A percentile compares a stretch with the other conserved stretches of the same genome.
Conservation (phyloP, 2,888 invertebrate genomes). For the Leptinotarsa juncta region DNA sequence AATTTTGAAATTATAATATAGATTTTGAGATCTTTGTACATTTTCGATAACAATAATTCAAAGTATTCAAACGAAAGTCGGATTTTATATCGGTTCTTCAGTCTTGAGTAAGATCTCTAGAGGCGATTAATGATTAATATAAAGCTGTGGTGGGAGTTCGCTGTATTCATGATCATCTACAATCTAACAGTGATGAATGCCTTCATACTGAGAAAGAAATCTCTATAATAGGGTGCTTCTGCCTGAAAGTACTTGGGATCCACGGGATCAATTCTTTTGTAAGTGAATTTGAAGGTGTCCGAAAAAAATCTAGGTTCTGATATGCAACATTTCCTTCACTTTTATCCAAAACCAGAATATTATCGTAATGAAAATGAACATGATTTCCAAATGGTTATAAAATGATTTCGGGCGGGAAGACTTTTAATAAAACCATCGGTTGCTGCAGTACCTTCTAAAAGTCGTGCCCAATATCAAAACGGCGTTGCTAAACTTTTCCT, state of each 20-base stretch:
- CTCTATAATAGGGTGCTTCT: constrained; percentile 12
- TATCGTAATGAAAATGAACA: constrained; percentile 40
- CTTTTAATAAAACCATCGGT: constrained; percentile 62
- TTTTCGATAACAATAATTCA: no score
- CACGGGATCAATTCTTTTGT: not conserved
- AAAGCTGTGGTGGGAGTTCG: no score
- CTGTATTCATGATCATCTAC: no score
- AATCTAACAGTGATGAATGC: constrained; percentile 20
- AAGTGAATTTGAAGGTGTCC: constrained; percentile 15
- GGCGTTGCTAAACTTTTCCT: constrained; percentile 52
- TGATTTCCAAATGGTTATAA: constrained; percentile 45
- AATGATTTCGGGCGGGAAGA: constrained; percentile 67
- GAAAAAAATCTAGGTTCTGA: constrained; percentile 30
- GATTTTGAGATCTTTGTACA: no score
- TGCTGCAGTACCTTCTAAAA: constrained; percentile 63
- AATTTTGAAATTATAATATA: no score
- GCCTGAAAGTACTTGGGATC: not conserved
- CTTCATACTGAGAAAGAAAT: not conserved
- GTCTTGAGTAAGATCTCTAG: no score
- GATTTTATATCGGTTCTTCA: no score
- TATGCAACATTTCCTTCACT: constrained; percentile 17
- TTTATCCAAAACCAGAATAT: constrained; percentile 3
- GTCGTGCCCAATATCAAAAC: constrained; percentile 61
- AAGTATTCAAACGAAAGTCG: no score
- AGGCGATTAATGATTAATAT: no score